Conservation (phyloP, 1,140 invertebrate species). For the Drosophila ercepeae region DNA sequence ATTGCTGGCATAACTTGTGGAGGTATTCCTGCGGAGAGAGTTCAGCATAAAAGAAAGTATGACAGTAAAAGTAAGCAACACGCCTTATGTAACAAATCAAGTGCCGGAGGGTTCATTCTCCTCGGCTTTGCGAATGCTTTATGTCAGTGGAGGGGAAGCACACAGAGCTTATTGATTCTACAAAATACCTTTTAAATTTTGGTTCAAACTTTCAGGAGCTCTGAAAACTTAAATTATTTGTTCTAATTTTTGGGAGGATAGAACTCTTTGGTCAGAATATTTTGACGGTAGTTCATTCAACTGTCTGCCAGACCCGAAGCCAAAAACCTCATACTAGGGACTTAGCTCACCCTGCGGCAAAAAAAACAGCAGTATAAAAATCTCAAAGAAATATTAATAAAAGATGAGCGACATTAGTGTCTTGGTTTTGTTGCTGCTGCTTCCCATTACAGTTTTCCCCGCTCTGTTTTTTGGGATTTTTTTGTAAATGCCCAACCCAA, state of each 20-base stretch:
- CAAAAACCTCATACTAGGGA: conserved; percentile 14
- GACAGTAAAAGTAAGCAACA: conserved; percentile 58
- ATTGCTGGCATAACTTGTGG: conserved; percentile 22
- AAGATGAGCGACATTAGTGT: conserved; percentile 81
- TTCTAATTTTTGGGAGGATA: background rate
- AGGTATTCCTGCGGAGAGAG: conserved; percentile 31
- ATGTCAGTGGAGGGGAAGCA: conserved; percentile 13
- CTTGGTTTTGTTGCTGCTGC: conserved; percentile 46
- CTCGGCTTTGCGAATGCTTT: conserved; percentile 30
- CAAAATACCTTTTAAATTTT: background rate
- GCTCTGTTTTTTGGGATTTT: conserved; percentile 25
- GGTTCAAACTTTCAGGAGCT: conserved; percentile 1
- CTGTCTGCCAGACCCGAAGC: conserved; percentile 28
- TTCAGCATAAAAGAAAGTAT: conserved; percentile 54
- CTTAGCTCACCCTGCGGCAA: conserved; percentile 44
- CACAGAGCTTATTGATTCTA: conserved; percentile 28
- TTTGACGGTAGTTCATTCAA: conserved; percentile 35
- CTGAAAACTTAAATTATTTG: conserved; percentile 3
- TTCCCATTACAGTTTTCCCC: conserved; percentile 33
- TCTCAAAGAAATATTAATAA: conserved; percentile 80
- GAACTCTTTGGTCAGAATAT: background rate
- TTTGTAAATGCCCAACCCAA: conserved; percentile 68
- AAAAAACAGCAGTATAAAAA: conserved; percentile 58
- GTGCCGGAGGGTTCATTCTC: conserved; percentile 45
- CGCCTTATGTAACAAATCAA: conserved; percentile 63